Evolutionary conservation across 2,888 invertebrate species (phyloP).

Genomic region (Agonopterix alstromeriana): DNA sequence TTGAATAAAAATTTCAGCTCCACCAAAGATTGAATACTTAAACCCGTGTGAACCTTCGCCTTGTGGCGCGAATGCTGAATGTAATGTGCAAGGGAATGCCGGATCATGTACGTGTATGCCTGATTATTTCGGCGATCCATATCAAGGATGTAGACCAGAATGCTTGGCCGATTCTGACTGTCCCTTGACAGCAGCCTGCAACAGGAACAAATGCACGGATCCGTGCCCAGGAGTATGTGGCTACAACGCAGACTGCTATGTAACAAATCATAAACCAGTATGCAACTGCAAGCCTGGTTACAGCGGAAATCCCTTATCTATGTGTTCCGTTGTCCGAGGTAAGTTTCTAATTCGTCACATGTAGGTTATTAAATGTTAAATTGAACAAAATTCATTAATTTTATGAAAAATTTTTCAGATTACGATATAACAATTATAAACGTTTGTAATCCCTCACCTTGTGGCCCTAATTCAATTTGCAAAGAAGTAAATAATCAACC

Average conservation of each 20-base stretch:
- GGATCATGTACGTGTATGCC: slow-evolving; percentile 84
- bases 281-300: slow-evolving; percentile 79
- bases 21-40: slow-evolving; percentile 57
- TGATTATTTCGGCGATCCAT: slow-evolving; percentile 86
- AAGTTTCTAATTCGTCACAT: slow-evolving; percentile 18
- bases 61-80: slow-evolving; percentile 84
- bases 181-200: slow-evolving; percentile 78
- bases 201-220: slow-evolving; percentile 80
- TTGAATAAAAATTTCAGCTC: slow-evolving; percentile 62
- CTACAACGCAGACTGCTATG: slow-evolving; percentile 80
- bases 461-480: slow-evolving; percentile 84
- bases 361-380: background rate
- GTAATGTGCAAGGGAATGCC: slow-evolving; percentile 82
- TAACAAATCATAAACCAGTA: slow-evolving; percentile 80
- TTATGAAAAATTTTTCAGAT: slow-evolving; percentile 33
- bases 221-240: slow-evolving; percentile 84
- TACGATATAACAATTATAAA: slow-evolving; percentile 48
- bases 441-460: slow-evolving; percentile 85
- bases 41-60: slow-evolving; percentile 80
- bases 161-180: slow-evolving; percentile 81
- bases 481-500: slow-evolving; percentile 82
- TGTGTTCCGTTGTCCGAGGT: slow-evolving; percentile 56
- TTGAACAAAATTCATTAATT: background rate
- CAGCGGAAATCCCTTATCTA: slow-evolving; percentile 81
- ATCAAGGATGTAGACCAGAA: slow-evolving; percentile 83